Base-by-base conservation (phyloP, 2,888 invertebrate genomes). In the Germaria angustata region DNA sequence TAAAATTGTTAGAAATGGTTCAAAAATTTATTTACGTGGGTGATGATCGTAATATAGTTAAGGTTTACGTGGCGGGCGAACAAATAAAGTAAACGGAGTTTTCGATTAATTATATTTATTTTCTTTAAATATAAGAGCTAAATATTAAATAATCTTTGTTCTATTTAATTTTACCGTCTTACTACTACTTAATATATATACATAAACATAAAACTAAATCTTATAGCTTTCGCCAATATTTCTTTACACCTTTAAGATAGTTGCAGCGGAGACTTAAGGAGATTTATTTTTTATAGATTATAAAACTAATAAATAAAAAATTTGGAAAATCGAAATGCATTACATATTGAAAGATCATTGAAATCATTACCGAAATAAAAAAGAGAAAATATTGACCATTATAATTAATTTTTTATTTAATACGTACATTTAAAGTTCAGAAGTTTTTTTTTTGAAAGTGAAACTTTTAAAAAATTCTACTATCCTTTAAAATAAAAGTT, bases 21-120 rank as follows among this genome's bases (percentile, higher is more conserved):
- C 95, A 97, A 88, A 94, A 95, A 87, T 96, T 97, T 87, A 92
- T 96, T 81, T 95, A 94, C 87, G 90, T 94, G 13, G 97, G 97
- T 0, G 97, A 97, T 90, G 96, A 97, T 89, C 93, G 97, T 81
- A 97, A 97, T 89, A 95, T 98, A 81, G 76, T 89, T 0, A 92
- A 93, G 84, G 96, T 97, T 1, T 97, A 93, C 91, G 95, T 97
- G 2, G 93, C 94, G 77, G 97, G 97, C 4, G 91, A 91, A 84
- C 89, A 91, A 87, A 93, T 95, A 6, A 93, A 90, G 6, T 28
- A 28, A 28, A 28, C 28, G 3, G 6, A 28, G 3, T 28, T 28
- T 28, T 28, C 6, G 28, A 28, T 28, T 28, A 3, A 28, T 28
- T 28, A 13, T 34, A 57, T 34, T 9, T 57, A 4, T 57, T 17